These are phyloP conservation scores for Agraylea sexmaculata DNA, from an alignment of 1,140 invertebrate genomes.

Conservation along the genomic window DNA sequence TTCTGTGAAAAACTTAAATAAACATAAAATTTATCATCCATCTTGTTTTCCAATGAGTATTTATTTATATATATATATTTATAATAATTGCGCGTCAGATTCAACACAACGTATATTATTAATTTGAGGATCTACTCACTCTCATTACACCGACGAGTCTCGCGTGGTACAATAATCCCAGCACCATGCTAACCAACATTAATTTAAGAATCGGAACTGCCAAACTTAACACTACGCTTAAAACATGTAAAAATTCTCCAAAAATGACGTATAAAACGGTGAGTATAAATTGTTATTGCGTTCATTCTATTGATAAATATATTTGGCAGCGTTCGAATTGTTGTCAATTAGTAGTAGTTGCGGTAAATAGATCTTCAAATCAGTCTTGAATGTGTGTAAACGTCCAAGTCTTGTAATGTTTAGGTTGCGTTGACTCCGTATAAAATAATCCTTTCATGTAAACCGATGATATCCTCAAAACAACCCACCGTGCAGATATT, in stretches of 20 bases:
- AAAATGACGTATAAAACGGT: conserved; percentile 10
- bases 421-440: conserved; percentile 11
- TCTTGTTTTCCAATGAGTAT: too few relatives aligned
- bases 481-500: background rate
- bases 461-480: background rate
- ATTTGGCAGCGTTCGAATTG: conserved; percentile 15
- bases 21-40: too few relatives aligned
- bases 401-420: background rate
- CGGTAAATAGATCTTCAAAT: conserved; percentile 14
- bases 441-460: conserved; percentile 9
- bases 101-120: too few relatives aligned
- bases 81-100: too few relatives aligned
- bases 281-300: conserved; percentile 7
- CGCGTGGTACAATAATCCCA: conserved; percentile 2
- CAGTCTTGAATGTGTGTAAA: conserved; percentile 17
- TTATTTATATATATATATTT: too few relatives aligned
- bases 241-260: conserved; percentile 16
- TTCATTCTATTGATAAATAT: conserved; percentile 10
- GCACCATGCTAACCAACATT: conserved; percentile 4
- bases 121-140: too few relatives aligned
- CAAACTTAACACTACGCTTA: conserved; percentile 4
- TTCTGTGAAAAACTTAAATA: too few relatives aligned
- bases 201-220: conserved; percentile 5
- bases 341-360: conserved; percentile 2
- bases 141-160: too few relatives aligned